A percentile compares a stretch with the other conserved stretches of the same genome.
phyloP scores from a whole-genome alignment of 2,797 vertebrate genomes.

The Clarias platycephalus region DNA sequence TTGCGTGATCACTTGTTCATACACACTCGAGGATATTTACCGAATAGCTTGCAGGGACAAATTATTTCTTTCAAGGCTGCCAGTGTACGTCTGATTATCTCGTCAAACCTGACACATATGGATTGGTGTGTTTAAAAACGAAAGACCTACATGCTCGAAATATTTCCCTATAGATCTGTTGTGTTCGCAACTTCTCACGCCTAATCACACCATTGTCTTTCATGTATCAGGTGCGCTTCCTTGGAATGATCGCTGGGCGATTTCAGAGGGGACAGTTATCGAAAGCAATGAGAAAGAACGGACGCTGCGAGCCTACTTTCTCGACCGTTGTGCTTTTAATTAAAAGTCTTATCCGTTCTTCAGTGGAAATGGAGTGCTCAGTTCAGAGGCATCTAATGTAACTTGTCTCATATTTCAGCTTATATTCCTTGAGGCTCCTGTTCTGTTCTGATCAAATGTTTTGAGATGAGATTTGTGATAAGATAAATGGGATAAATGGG shows the following conservation, averaged over 20 bases:
- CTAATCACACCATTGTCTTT: slow-evolving; percentile 20
- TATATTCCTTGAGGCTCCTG: background rate
- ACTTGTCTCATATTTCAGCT: background rate
- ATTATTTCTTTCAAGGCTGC: slow-evolving; percentile 39
- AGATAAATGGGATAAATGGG: background rate
- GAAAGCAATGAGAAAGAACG: slow-evolving; percentile 34
- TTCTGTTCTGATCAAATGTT: background rate
- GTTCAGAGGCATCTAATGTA: background rate
- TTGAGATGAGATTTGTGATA: background rate
- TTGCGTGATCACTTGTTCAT: slow-evolving; percentile 21
- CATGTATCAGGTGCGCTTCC: slow-evolving; percentile 5
- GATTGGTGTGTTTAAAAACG: background rate
- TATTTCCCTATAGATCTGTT: background rate
- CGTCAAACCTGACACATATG: slow-evolving; percentile 26
- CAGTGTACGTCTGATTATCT: slow-evolving; percentile 28
- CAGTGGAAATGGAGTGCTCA: background rate
- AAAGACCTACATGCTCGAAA: background rate
- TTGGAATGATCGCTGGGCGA: slow-evolving; percentile 36
- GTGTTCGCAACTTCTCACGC: slow-evolving; percentile 41
- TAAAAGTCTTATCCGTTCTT: background rate
- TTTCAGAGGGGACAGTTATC: slow-evolving; percentile 48
- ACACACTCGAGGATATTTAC: background rate
- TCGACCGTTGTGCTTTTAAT: no score
- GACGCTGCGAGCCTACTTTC: no score
- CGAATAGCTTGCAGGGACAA: slow-evolving; percentile 36